These are phyloP conservation scores for Xylota segnis DNA, from an alignment of 2,888 invertebrate genomes.

Conservation along the genomic window DNA sequence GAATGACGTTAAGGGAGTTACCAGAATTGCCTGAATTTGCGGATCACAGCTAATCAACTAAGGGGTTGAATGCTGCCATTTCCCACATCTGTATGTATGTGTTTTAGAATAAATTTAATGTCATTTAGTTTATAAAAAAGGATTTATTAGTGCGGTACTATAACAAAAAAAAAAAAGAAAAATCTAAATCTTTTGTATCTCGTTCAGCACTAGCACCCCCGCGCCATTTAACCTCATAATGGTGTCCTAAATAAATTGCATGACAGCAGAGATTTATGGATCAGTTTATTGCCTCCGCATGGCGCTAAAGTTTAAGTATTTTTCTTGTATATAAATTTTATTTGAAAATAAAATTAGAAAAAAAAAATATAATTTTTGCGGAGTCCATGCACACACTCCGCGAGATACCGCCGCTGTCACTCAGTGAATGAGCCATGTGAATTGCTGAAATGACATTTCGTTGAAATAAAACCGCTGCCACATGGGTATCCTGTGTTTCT, in stretches of 20 bases:
- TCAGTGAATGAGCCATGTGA: conserved; percentile 25
- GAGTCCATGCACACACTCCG: not conserved
- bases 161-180: not conserved
- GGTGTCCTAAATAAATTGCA: conserved; percentile 70
- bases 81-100: conserved; percentile 19
- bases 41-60: conserved; percentile 26
- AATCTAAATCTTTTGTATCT: conserved; percentile 30
- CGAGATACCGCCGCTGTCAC: conserved; percentile 1
- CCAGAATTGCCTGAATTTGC: not conserved
- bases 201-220: conserved; percentile 16
- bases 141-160: conserved; percentile 59
- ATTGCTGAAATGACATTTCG: conserved; percentile 58
- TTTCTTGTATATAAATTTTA: conserved; percentile 50
- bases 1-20: conserved; percentile 8
- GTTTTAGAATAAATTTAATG: conserved; percentile 55
- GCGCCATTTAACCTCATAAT: conserved; percentile 64
- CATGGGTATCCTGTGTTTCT: conserved; percentile 19
- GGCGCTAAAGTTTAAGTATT: conserved; percentile 58
- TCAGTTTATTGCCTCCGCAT: conserved; percentile 61
- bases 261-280: conserved; percentile 67
- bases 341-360: conserved; percentile 36
- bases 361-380: conserved; percentile 1
- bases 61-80: conserved; percentile 26
- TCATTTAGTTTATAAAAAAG: conserved; percentile 63
- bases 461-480: conserved; percentile 45